These are phyloP conservation scores for Nannobrachium achirus DNA, from an alignment of 2,113 vertebrate species.

Conservation along the genomic window DNA sequence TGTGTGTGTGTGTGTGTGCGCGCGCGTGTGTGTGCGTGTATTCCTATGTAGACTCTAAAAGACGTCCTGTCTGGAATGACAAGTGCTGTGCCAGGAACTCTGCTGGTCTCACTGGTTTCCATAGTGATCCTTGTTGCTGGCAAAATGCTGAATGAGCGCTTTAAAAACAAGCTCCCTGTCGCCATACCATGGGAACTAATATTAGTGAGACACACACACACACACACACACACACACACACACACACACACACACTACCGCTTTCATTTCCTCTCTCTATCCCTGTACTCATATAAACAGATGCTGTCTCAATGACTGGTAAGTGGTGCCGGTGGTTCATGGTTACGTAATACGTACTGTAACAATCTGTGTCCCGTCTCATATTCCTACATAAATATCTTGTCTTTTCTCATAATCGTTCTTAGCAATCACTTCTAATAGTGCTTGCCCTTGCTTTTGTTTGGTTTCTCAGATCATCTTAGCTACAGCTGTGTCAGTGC, in stretches of 20 bases:
- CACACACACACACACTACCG: no score
- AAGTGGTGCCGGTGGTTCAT: no score
- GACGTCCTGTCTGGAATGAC: slow-evolving; percentile 41
- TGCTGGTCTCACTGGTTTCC: slow-evolving; percentile 47
- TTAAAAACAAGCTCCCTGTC: slow-evolving; percentile 58
- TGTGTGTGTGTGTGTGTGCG: slow-evolving; percentile 1
- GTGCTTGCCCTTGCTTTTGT: background rate
- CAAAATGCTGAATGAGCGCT: slow-evolving; percentile 56
- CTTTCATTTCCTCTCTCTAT: no score
- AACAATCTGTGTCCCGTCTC: no score
- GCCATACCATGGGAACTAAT: slow-evolving; percentile 53
- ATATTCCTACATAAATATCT: no score
- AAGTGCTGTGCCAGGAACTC: slow-evolving; percentile 33
- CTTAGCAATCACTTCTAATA: no score
- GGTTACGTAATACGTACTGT: no score
- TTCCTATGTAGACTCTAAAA: slow-evolving; percentile 33
- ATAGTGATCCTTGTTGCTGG: slow-evolving; percentile 40
- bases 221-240: background rate
- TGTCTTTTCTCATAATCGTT: no score
- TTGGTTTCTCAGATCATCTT: slow-evolving; percentile 53
- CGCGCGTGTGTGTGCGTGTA: background rate
- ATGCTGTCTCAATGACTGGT: no score
- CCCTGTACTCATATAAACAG: no score
- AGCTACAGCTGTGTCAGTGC: slow-evolving; percentile 50
- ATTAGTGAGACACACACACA: slow-evolving; percentile 33